Evolutionary conservation across 2,888 invertebrate species (phyloP).

Genomic region (Drosophila anomelani): DNA sequence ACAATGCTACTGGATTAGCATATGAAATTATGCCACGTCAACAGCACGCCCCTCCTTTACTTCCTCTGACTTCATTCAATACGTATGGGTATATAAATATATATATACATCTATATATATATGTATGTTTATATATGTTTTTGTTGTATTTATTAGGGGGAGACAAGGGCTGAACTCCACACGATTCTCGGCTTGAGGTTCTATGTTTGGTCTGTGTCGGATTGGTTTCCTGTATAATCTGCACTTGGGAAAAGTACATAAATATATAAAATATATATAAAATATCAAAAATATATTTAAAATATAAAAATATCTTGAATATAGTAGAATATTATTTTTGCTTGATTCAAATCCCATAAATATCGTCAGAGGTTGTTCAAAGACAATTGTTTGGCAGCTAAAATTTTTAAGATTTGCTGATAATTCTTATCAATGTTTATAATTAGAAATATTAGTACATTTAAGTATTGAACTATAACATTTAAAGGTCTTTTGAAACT

Average conservation of each 20-base stretch:
- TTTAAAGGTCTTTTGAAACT: too few species aligned
- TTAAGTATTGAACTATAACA: neutral
- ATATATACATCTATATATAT: neutral
- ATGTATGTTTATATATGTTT: neutral
- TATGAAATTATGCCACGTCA: conserved; percentile 62
- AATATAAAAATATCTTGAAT: neutral
- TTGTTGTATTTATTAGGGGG: conserved; percentile 61
- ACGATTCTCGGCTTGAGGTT: conserved; percentile 18
- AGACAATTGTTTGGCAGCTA: neutral
- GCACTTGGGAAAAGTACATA: conserved; percentile 4
- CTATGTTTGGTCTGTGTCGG: conserved; percentile 62
- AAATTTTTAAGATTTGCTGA: too few species aligned
- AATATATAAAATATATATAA: too few species aligned
- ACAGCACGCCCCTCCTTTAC: conserved; percentile 23
- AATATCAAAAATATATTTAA: too few species aligned
- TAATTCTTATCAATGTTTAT: neutral
- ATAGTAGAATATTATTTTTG: neutral
- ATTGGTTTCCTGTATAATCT: conserved; percentile 55
- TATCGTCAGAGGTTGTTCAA: neutral
- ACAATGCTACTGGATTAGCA: conserved; percentile 62
- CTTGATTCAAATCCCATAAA: neutral
- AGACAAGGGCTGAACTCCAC: conserved; percentile 12
- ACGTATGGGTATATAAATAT: neutral
- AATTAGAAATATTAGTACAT: neutral
- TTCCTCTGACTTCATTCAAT: conserved; percentile 55